phyloP scores from a whole-genome alignment of 2,888 invertebrate genomes.

The Alviniconcha strummeri region DNA sequence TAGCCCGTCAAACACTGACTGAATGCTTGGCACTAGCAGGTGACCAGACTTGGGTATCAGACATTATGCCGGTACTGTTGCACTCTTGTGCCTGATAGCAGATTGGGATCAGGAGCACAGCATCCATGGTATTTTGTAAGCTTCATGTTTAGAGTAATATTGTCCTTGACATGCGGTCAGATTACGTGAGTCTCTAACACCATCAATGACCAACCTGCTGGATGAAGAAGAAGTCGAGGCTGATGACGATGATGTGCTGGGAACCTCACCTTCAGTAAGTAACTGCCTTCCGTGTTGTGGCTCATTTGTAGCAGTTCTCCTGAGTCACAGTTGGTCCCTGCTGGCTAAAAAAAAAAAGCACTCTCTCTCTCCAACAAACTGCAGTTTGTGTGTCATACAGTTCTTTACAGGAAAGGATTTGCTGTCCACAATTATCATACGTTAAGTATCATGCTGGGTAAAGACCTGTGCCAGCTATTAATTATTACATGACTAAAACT shows the following conservation, averaged over 20 bases:
- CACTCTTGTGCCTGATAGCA: too few species aligned
- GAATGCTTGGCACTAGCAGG: too few species aligned
- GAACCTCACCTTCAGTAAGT: constrained; percentile 23
- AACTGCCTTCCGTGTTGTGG: not conserved
- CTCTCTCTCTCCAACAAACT: not conserved
- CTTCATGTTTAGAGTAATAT: too few species aligned
- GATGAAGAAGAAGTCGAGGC: constrained; percentile 62
- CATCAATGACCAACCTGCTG: constrained; percentile 68
- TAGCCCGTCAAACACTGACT: too few species aligned
- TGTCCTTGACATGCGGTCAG: constrained; percentile 39
- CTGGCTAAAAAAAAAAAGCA: not conserved
- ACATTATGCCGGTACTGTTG: too few species aligned
- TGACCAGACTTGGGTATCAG: too few species aligned
- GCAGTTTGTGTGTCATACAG: not conserved
- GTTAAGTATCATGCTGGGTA: too few species aligned
- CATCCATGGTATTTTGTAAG: too few species aligned
- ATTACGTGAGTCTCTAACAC: constrained; percentile 63
- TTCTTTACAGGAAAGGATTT: not conserved
- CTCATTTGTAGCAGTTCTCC: too few species aligned
- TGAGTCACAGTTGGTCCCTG: not conserved
- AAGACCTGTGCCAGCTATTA: too few species aligned
- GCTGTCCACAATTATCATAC: not conserved
- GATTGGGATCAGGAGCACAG: too few species aligned
- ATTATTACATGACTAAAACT: too few species aligned
- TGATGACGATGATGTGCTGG: constrained; percentile 45